A percentile compares a stretch with the other conserved stretches of the same genome.
phyloP scores from a whole-genome alignment of 1,140 invertebrate species.

The Eciton burchellii region DNA sequence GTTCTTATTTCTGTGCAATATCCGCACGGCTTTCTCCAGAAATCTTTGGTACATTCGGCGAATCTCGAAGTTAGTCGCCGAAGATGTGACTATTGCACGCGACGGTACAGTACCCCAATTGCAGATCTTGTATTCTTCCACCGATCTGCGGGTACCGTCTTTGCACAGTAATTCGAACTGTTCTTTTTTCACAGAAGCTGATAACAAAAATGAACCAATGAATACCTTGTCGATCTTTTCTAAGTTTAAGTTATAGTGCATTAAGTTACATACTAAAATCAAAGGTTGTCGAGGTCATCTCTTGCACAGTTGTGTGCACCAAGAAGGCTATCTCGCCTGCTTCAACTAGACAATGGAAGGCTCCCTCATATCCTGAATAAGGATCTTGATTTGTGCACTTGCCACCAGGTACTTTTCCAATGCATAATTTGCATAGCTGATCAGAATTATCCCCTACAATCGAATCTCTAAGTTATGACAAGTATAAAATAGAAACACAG shows the following conservation, averaged over 20 bases:
- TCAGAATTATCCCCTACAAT: conserved; percentile 91
- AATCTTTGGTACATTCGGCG: conserved; percentile 87
- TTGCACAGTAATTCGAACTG: conserved; percentile 95
- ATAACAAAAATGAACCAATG: conserved; percentile 12
- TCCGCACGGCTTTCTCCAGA: conserved; percentile 85
- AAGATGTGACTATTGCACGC: conserved; percentile 94
- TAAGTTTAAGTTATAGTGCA: conserved; percentile 10
- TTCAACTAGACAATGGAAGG: conserved; percentile 94
- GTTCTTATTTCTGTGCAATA: conserved; percentile 79
- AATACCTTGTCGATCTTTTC: background rate
- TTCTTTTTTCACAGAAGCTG: conserved; percentile 87
- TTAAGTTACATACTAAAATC: conserved; percentile 86
- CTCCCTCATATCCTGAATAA: conserved; percentile 95
- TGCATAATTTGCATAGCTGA: conserved; percentile 94
- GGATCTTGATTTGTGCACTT: conserved; percentile 95
- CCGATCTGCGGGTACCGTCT: conserved; percentile 90
- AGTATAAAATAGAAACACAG: background rate
- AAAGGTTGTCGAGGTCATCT: conserved; percentile 88
- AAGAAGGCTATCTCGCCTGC: conserved; percentile 97
- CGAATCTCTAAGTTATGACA: conserved; percentile 15
- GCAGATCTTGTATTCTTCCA: conserved; percentile 92
- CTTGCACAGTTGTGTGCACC: conserved; percentile 93
- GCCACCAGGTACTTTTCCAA: conserved; percentile 90
- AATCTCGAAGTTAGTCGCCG: conserved; percentile 88
- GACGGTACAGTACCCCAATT: conserved; percentile 95